Base-by-base conservation (phyloP, 2,797 vertebrate species). In the Melanotaenia boesemani region DNA sequence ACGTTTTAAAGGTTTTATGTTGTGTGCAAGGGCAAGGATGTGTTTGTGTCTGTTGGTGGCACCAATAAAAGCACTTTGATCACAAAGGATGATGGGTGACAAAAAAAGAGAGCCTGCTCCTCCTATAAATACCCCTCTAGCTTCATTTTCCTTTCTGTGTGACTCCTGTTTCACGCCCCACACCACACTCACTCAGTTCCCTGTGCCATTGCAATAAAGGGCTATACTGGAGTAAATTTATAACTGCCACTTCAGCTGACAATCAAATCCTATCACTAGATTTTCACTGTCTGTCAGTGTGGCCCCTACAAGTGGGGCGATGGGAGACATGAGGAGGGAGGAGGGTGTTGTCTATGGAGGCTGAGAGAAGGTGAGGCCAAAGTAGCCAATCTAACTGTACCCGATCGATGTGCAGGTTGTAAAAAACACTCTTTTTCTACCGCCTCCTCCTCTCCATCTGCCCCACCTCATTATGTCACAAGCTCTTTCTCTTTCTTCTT, bases 211-310 rank as follows among this genome's bases (percentile, higher is more conserved):
- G 87, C 90, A 90, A 90, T 93, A 93, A 94, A 93, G 88, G 84
- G 85, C 88, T 84, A 86, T 93, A 91, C 85, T 77, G 79, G 89
- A 94, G 91, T 94, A 93, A 93, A 94, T 95, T 92, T 95, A 94
- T 93, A 95, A 93, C 94, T 92, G 94, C 91, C 93, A 93, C 92
- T 95, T 94, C 89, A 91, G 89, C 90, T 94, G 91, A 93, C 96
- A 94, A 90, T 94, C 95, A 93, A 92, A 91, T 76, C 65, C 89
- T 93, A 93, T 94, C 94, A 91, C 91, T 94, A 91, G 69, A 93
- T 91, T 90, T 90, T 93, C 90, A 88, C 91, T 88, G 90, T 89
- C 91, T 90, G 88, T 94, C 90, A 94, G 90, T 89, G 92, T 90
- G 89, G 89, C 83, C 89, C 84, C 55, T 86, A 86, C 32, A 72